These are phyloP conservation scores for Epinephelus cyanopodus DNA, from an alignment of 2,113 vertebrate species.

Conservation along the genomic window DNA sequence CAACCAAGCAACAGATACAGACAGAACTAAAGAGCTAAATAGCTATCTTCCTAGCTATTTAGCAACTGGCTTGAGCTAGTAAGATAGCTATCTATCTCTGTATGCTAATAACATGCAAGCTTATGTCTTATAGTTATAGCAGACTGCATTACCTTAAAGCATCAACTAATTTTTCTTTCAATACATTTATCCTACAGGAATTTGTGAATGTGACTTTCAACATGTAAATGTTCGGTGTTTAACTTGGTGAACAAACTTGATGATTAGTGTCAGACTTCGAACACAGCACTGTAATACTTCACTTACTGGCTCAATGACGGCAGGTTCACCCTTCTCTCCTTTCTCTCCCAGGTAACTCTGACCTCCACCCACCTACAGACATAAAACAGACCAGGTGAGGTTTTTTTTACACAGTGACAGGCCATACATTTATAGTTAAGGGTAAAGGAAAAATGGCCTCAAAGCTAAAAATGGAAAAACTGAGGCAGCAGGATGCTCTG, in stretches of 20 bases:
- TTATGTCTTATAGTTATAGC: too few relatives aligned
- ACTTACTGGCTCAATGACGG: conserved; percentile 97
- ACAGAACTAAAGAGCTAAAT: not conserved
- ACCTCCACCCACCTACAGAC: conserved; percentile 86
- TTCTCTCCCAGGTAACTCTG: conserved; percentile 91
- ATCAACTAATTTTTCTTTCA: too few relatives aligned
- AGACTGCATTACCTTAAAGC: not conserved
- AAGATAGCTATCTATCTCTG: too few relatives aligned
- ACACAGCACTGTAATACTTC: not conserved
- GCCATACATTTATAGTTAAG: not conserved
- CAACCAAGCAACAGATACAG: not conserved
- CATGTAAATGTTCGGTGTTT: not conserved
- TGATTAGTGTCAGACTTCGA: not conserved
- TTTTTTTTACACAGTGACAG: conserved; percentile 15
- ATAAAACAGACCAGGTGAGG: conserved; percentile 39
- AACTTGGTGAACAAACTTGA: not conserved
- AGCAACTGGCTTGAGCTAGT: too few relatives aligned
- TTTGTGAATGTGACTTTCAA: not conserved
- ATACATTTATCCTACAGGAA: not conserved
- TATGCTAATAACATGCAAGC: too few relatives aligned
- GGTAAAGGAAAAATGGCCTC: not conserved
- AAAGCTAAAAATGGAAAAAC: conserved; percentile 27
- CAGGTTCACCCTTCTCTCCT: conserved; percentile 97
- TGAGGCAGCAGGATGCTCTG: conserved; percentile 35
- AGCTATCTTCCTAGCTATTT: not conserved